phyloP scores from a whole-genome alignment of 2,797 vertebrate genomes.

The Ctenopoma kingsleyae region DNA sequence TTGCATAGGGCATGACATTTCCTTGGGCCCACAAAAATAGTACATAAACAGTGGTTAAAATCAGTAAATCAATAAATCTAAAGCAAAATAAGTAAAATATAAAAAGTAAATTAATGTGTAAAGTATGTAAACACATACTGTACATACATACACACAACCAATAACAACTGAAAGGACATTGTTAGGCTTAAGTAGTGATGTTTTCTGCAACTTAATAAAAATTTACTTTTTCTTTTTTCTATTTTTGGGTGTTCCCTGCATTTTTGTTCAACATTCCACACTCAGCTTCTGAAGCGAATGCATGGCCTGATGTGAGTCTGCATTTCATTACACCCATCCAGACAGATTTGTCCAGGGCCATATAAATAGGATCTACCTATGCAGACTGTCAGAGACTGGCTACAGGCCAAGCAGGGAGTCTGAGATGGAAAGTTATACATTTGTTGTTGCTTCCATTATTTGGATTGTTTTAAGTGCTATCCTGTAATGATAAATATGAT shows the following conservation, averaged over 20 bases:
- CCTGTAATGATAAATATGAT: neutral
- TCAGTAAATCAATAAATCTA: too few species aligned
- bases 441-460: neutral
- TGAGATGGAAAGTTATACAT: neutral
- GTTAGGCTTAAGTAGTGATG: too few species aligned
- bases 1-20: neutral
- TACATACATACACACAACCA: too few species aligned
- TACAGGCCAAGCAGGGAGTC: neutral
- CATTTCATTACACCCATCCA: constrained; percentile 14
- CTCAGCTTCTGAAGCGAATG: neutral
- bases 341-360: neutral
- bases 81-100: too few species aligned
- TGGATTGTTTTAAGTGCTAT: neutral
- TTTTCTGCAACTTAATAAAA: too few species aligned
- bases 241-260: neutral
- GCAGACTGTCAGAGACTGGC: neutral
- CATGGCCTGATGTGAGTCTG: neutral
- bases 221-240: too few species aligned
- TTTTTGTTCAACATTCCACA: constrained; percentile 1
- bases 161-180: too few species aligned
- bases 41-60: too few species aligned
- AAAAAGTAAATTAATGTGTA: too few species aligned
- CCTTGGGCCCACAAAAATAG: too few species aligned
- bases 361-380: neutral
- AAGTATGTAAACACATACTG: too few species aligned